These are phyloP conservation scores for Anguilla pacifica DNA, from an alignment of 2,797 vertebrate genomes.

Conservation along the genomic window DNA sequence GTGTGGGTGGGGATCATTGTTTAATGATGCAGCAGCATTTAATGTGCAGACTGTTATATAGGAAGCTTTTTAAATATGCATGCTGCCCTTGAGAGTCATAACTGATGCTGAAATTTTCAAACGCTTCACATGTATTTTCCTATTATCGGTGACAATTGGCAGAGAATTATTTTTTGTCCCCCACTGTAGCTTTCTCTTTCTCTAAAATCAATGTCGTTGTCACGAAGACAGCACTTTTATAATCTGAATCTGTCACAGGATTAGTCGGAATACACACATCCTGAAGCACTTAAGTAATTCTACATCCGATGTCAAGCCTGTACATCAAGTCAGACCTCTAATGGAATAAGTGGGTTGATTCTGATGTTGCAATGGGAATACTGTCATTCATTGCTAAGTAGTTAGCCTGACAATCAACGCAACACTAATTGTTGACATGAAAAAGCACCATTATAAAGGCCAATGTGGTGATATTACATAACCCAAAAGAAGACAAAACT, in stretches of 20 bases:
- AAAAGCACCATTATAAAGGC: neutral
- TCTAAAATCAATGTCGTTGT: neutral
- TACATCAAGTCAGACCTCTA: slow-evolving; percentile 2
- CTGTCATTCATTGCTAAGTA: neutral
- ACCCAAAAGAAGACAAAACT: neutral
- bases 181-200: neutral
- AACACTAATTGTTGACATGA: neutral
- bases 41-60: neutral
- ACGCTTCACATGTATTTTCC: neutral
- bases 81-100: neutral
- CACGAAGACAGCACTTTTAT: neutral
- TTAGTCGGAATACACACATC: neutral
- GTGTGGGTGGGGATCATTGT: neutral
- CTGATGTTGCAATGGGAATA: neutral
- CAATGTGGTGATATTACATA: neutral
- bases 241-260: neutral
- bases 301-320: neutral
- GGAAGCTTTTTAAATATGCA: slow-evolving; percentile 5
- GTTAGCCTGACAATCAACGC: neutral
- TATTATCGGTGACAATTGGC: neutral
- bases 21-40: neutral
- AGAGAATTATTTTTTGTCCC: neutral
- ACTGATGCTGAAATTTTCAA: neutral
- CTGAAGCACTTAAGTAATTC: neutral
- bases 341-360: neutral